phyloP scores from a whole-genome alignment of 2,113 vertebrate species.

The Corythoichthys intestinalis region DNA sequence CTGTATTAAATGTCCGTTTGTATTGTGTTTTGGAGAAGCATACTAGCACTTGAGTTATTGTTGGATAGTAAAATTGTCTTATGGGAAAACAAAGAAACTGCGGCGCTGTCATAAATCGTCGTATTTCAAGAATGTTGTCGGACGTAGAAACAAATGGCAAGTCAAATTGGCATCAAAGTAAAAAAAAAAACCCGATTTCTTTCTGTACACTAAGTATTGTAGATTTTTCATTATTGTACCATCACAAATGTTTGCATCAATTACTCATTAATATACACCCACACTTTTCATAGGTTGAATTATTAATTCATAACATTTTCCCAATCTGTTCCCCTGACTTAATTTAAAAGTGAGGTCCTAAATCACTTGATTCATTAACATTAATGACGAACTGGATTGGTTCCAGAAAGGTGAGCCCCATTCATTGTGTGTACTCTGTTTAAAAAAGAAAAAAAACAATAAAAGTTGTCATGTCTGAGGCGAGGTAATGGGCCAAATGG shows the following conservation, averaged over 20 bases:
- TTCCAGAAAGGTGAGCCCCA: conserved; percentile 1
- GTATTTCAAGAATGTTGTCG: too few relatives aligned
- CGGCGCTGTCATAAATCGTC: too few relatives aligned
- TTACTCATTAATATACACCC: not conserved
- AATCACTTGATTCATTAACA: conserved; percentile 8
- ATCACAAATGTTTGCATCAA: not conserved
- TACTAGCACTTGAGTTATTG: too few relatives aligned
- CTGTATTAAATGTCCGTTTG: too few relatives aligned
- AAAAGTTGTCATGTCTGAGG: conserved; percentile 10
- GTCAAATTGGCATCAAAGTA: not conserved
- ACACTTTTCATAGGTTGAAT: conserved; percentile 6
- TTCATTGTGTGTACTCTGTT: not conserved
- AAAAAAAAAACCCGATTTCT: not conserved
- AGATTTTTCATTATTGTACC: not conserved
- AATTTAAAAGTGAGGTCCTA: conserved; percentile 1
- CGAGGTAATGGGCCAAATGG: conserved; percentile 7
- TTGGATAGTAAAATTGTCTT: too few relatives aligned
- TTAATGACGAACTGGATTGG: not conserved
- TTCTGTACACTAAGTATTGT: not conserved
- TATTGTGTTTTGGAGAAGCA: too few relatives aligned
- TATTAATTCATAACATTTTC: conserved; percentile 22
- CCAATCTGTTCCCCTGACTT: conserved; percentile 13
- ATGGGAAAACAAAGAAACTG: too few relatives aligned
- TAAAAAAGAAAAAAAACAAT: not conserved
- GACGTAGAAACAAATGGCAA: too few relatives aligned